Base-by-base conservation (phyloP, 1,140 invertebrate species). In the Lanistes nyassanus region DNA sequence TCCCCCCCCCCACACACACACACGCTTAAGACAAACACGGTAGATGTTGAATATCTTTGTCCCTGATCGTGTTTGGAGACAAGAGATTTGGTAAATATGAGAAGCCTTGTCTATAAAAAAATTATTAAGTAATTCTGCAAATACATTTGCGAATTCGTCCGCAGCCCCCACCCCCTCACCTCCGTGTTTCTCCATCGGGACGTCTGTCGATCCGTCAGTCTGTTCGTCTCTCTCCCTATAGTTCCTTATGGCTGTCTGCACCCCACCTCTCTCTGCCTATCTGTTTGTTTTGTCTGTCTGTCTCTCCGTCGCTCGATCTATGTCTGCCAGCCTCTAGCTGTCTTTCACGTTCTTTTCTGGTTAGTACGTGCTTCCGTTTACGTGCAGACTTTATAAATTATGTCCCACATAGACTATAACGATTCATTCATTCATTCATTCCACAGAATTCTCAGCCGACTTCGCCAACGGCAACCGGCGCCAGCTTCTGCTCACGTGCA, bases 401-500 rank as follows among this genome's bases (percentile, higher is more conserved):
- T n/a, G n/a, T n/a, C 51, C 13, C 51, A 53, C 51, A 53, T 23
- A 53, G 13, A 53, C 51, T 13, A 13, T 13, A 13, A 53, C 51
- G 23, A 13, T 13, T 23, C 13, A 13, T 13, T 23, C 13, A 13
- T 31, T 60, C 23, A 3, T 60, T 31, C n/a, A 11, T 31, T 60
- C 23, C 5, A 21, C 68, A 70, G 68, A 53, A 5, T 36, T 70
- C 16, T 55, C 47, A 3, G 47, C 68, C 2, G 51, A 70, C 21
- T 56, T 70, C 29, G 29, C 55, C n/a, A 34, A 36, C 51, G 47
- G 56, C 51, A 55, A 47, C 11, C 23, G 26, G 2, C 26, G 3
- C 29, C 65, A 67, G 34, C 26, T 70, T 5, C 47, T 70, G 7
- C 68, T 70, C 7, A 70, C 68, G 13, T 70, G 68, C 51, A 36